Conservation (phyloP, 2,888 invertebrate species). For the Xestia ashworthii region DNA sequence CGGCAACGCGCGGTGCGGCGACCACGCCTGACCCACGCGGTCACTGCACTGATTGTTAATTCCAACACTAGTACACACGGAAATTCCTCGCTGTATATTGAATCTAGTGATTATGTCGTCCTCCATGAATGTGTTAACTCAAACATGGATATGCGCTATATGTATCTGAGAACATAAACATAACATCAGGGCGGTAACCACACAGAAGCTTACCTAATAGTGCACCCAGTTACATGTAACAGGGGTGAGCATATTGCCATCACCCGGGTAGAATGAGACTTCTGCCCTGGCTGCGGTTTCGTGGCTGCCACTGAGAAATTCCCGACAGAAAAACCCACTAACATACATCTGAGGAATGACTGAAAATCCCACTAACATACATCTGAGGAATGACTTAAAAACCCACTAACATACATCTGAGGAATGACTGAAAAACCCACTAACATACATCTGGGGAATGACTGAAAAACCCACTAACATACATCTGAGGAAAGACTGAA, state of each 20-base stretch:
- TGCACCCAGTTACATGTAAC: background rate
- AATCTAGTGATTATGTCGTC: slow-evolving; percentile 21
- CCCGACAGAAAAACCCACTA: background rate
- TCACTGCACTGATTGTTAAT: slow-evolving; percentile 58
- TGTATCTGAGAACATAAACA: background rate
- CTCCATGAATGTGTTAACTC: background rate
- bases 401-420: background rate
- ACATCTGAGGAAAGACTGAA: background rate
- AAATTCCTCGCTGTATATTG: slow-evolving; percentile 14
- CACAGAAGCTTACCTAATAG: background rate
- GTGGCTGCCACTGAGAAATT: background rate
- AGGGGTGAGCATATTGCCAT: background rate
- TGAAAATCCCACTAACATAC: background rate
- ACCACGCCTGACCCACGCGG: slow-evolving; percentile 31
- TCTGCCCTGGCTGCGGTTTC: background rate
- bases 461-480: no score
- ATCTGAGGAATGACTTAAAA: background rate
- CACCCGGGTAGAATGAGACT: background rate
- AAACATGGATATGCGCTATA: background rate
- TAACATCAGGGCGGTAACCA: background rate
- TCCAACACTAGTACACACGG: slow-evolving; percentile 31
- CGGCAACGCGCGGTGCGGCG: background rate
- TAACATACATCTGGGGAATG: no score
- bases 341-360: background rate
- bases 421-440: background rate